Evolutionary conservation across 2,888 invertebrate genomes (phyloP), one percentile per base, ranked within the genome.

Genomic region (Aphidius colemani): DNA sequence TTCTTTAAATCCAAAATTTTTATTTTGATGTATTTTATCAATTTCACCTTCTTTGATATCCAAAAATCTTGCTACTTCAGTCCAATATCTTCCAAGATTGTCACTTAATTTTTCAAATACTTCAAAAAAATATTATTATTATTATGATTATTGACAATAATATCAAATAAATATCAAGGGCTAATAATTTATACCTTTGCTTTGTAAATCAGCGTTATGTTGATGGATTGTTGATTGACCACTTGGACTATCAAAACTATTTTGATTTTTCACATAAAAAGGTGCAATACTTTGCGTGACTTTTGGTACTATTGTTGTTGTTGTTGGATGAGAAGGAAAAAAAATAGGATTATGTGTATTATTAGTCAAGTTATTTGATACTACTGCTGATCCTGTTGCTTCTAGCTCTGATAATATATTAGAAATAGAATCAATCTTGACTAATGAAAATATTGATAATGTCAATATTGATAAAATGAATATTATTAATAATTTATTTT

Each of bases 41-140:
- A 82, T 78, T 59, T 77, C 67, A 48, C 55, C 65, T 67, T 82
- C 81, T 41, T 64, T 71, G 39, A 81, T 56, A 39, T 72, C 70
- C 43, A 81, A 70, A 63, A 69, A 65, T 70, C 81, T 73, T 4
- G 74, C 74, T 1, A 80, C 72, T 49, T 79, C 75, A 67, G 71
- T 72, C 81, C 81, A 81, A 45, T 70, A 70, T 51, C 68, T 71
- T 51, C 80, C 81, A 41, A 81, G 61, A 67, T 69, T 68, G 48
- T 73, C 72, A 50, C 75, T 73, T 8, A 80, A 9, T 58, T 66
- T 62, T 1, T 64, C 65, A 30, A 77, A 59, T 7, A 79, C 81
- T 80, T 57, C 8, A 74, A 71, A 55, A 48, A 55, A 56, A n/a
- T n/a, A n/a, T 61, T 61, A 46, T 13, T 45, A 56, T 50, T 13